Base-by-base conservation (phyloP, 2,888 invertebrate species). In the Callosobruchus maculatus region DNA sequence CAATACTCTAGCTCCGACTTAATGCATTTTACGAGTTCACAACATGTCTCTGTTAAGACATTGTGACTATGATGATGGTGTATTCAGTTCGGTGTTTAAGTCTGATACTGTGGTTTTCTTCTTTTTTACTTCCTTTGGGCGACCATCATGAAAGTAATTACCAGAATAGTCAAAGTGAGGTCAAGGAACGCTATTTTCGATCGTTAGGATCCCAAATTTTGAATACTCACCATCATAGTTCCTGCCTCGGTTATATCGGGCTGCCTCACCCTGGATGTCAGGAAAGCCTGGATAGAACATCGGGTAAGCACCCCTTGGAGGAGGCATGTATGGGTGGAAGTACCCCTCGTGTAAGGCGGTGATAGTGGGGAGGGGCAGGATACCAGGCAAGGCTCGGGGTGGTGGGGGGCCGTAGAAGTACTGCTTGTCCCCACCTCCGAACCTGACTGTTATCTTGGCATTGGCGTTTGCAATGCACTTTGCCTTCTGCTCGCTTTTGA, bases 381-480 rank as follows among this genome's bases (percentile, higher is more conserved):
- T 67, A 49, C 71, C 22, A 70, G 31, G 26, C 26, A 70, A 22
- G 26, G 69, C 30, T 49, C 71, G n/a, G 66, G 31, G 4, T 72
- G 67, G 13, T 68, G 20, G 20, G 22, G 72, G 66, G 22, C 22
- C 20, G 49, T 30, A 67, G 49, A 13, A 49, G 49, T 7, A 49
- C 7, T 49, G 49, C 13, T 49, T 49, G 18, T 49, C 49, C 1
- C 1, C 49, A 49, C 79, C 80, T 18, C 82, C 83, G 76, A 84
- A 81, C 30, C 74, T 73, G 5, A 85, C 70, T 22, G 81, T 75
- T 0, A 85, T 81, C 72, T 84, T 83, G 2, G 84, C 83, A 71
- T 83, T 84, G 7, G 49, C 49, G 13, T 49, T 49, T 1, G 49
- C 49, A 13, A 18, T 49, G 13, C 1, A 84, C 83, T 13, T 78